Base-by-base conservation (phyloP, 2,888 invertebrate species). In the Cephus rjabovi region DNA sequence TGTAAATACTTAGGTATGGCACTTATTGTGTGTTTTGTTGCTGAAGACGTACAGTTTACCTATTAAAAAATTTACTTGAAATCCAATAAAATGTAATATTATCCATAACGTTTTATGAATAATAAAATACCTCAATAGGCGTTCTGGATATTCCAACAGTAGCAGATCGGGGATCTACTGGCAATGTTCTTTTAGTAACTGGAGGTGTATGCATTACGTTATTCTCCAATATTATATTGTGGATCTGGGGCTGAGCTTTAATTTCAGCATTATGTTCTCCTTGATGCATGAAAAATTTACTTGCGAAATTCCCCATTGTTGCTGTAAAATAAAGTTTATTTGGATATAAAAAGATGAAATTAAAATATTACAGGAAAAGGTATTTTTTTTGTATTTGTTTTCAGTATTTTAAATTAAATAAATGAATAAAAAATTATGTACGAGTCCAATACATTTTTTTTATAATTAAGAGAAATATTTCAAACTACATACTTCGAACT, bases 1-100 rank as follows among this genome's bases (percentile, higher is more conserved):
- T 87, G 86, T 11, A 90, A 81, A 81, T 89, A 83, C 37, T 83
- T 86, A 30, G 90, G 89, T 71, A 90, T 82, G 6, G 90, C 88
- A 76, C 82, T 88, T 35, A 84, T 82, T 12, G 79, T 70, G 12
- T 81, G 83, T 76, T 76, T 82, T 1, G 74, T 69, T 12, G 73
- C 78, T 12, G 83, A 69, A 12, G 88, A 84, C 3, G 85, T 87
- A 75, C 23, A 40, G 33, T 76, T 75, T 2, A 87, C 79, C 87
- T 88, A 70, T 4, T 12, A 12, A 35, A 74, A 15, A 9, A 73
- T 73, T 75, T 30, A 77, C 37, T 31, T 34, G 76, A 34, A 31
- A 69, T 33, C 34, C 9, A 69, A 30, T 23, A 73, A 70, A 70
- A 15, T 33, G 23, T 77, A n/a, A 73, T 37, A 77, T 37, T 73